A percentile compares a stretch with the other conserved stretches of the same genome.
Conservation (phyloP, 2,888 invertebrate genomes). For the Xiphydria camelus region DNA sequence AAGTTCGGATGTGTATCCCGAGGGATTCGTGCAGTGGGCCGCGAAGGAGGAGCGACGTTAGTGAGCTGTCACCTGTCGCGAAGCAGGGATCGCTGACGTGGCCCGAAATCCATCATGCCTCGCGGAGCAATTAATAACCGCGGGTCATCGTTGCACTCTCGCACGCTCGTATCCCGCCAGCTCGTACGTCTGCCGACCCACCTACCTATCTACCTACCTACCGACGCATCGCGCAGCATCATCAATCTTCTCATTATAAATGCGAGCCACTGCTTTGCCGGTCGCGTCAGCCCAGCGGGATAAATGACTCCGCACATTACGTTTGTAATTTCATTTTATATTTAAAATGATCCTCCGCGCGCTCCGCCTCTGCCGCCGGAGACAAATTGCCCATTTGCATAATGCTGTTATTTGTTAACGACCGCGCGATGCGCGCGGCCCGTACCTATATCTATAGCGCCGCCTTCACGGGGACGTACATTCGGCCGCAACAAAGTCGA, state of each 20-base stretch:
- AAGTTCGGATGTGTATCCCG: no score
- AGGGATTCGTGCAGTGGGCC: no score
- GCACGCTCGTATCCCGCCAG: no score
- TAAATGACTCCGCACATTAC: constrained; percentile 47
- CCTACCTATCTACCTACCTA: not conserved
- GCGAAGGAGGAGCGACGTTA: no score
- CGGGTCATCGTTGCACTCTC: constrained; percentile 31
- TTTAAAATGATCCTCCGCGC: constrained; percentile 42
- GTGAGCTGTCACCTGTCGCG: not conserved
- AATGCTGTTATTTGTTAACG: constrained; percentile 52
- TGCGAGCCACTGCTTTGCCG: constrained; percentile 39
- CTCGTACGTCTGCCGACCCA: not conserved
- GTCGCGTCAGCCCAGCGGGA: constrained; percentile 35
- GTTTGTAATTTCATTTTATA: constrained; percentile 51
- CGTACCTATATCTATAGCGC: no score
- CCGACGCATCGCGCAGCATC: constrained; percentile 23
- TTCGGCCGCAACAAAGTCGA: not conserved
- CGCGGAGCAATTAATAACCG: constrained; percentile 36
- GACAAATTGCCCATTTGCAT: constrained; percentile 53
- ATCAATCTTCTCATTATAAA: constrained; percentile 49
- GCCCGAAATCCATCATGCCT: constrained; percentile 29
- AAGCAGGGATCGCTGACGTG: constrained; percentile 25
- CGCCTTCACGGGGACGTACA: not conserved
- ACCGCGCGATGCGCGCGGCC: constrained; percentile 28
- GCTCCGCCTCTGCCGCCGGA: constrained; percentile 27